Evolutionary conservation across 2,113 vertebrate species (phyloP), one percentile per base, ranked within the genome.

Genomic region (Tinamus guttatus): DNA sequence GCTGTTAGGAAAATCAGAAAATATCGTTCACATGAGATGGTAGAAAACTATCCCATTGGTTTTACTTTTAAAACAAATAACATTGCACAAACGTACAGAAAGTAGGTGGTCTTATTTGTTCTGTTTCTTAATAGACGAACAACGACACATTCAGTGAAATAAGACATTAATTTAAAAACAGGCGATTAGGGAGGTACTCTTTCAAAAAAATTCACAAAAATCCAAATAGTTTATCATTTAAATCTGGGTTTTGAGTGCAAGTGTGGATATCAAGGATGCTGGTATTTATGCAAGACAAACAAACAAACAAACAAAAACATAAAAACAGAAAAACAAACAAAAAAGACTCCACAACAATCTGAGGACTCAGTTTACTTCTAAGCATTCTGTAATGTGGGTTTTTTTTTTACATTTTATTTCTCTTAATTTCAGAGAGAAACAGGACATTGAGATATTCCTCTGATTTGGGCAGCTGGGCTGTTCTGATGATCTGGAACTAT

Each of bases 51-150:
- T 63, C 51, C 40, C 27, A 49, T n/a, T 12, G 6, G 4, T 85
- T 91, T 80, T 63, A 54, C 65, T 74, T 14, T 80, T 63, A 80
- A 58, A 95, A n/a, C 10, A 58, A 90, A 19, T 16, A 77, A 54
- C 3, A n/a, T 18, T 25, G 43, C 74, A 25, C 19, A 92, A 65
- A 40, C 10, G 58, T 60, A 32, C 7, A 68, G 41, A 65, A 93
- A 73, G 40, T 32, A 83, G 13, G 7, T 56, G 2, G 5, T 81
- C 3, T 70, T 84, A 32, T 65, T 85, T 74, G 27, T 2, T 52
- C 8, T 49, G 11, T 85, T 73, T 40, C 27, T 86, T 2, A 0
- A 15, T 59, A 25, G 8, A 80, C 65, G 13, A 85, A 67, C 58
- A 65, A n/a, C 6, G 11, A 60, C 30, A 34, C 1, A 27, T 36